Percentiles rank a stretch among this genome's conserved stretches.
Evolutionary conservation across 2,797 vertebrate genomes (phyloP).

Genomic region (Momotus momota): DNA sequence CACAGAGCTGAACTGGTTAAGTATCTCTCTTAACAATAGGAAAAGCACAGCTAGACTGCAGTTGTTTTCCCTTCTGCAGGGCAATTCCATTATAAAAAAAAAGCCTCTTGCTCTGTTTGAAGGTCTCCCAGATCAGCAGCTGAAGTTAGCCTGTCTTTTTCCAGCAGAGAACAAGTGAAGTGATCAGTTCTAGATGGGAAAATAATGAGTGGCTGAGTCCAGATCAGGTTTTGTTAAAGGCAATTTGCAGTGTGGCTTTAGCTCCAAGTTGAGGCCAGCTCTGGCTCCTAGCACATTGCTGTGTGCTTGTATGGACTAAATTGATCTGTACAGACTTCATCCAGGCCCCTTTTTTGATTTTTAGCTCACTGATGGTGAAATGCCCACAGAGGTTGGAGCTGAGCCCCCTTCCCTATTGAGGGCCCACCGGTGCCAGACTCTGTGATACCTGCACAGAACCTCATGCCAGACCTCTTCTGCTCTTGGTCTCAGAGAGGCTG

Average conservation of each 20-base stretch:
- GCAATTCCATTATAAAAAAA: background rate
- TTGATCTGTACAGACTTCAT: background rate
- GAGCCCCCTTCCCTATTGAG: background rate
- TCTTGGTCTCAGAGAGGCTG: background rate
- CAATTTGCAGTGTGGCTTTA: background rate
- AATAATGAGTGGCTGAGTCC: background rate
- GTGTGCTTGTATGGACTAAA: background rate
- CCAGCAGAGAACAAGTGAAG: background rate
- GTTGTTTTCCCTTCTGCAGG: background rate
- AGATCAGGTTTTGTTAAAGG: background rate
- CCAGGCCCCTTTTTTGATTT: background rate
- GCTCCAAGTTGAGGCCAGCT: background rate
- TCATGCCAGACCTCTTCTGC: background rate
- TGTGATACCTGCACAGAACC: background rate
- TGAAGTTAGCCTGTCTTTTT: background rate
- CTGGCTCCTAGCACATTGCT: background rate
- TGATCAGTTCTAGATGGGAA: background rate
- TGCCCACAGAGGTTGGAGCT: background rate
- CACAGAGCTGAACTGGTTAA: background rate
- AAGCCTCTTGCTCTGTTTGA: background rate
- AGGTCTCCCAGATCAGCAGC: background rate
- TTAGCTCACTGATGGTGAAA: background rate
- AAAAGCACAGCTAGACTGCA: background rate
- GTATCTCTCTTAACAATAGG: background rate
- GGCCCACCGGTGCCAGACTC: background rate